Base-by-base conservation (phyloP, 2,113 vertebrate species). In the Rhagologus leucostigma region DNA sequence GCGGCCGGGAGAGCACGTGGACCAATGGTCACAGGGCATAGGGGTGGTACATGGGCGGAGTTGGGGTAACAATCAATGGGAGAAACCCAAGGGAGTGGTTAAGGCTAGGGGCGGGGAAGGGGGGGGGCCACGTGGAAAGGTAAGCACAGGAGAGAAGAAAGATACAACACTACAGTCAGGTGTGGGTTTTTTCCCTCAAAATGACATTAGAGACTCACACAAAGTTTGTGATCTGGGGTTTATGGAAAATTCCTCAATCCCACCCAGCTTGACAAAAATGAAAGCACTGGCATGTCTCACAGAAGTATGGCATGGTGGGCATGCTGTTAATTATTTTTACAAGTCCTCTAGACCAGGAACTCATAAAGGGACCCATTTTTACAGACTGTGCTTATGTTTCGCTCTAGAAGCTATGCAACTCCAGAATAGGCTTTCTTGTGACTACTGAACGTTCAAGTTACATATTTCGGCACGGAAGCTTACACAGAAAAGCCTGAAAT, bases 401-500 rank as follows among this genome's bases (percentile, higher is more conserved):
- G 0, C 59, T 70, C 76, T 32, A 82, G 56, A 92, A 92, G 53
- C 39, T 52, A 27, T 16, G 12, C 60, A 71, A 39, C 57, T 87
- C 53, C 69, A 53, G 56, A 92, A 69, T 0, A 5, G 93, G 37
- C 46, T 64, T 67, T 87, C 29, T 41, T 73, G 62, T 71, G 56
- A 64, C 67, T 84, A 49, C 65, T 3, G 8, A 82, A 65, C 3
- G 2, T 15, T 68, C 32, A 10, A 78, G 52, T 84, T 65, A 47
- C 7, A 7, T 56, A 41, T 89, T 87, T 91, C 6, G 0, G 74
- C 69, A 78, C 0, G 0, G 80, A 68, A 94, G 68, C 50, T 75
- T 64, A 76, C 84, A 69, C 29, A 44, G 41, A 74, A 93, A 87
- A 85, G 57, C 60, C 67, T 46, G n/a, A 53, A 89, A 82, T 57